phyloP scores from a whole-genome alignment of 1,140 invertebrate species.

The Lasioglossum baleicum region DNA sequence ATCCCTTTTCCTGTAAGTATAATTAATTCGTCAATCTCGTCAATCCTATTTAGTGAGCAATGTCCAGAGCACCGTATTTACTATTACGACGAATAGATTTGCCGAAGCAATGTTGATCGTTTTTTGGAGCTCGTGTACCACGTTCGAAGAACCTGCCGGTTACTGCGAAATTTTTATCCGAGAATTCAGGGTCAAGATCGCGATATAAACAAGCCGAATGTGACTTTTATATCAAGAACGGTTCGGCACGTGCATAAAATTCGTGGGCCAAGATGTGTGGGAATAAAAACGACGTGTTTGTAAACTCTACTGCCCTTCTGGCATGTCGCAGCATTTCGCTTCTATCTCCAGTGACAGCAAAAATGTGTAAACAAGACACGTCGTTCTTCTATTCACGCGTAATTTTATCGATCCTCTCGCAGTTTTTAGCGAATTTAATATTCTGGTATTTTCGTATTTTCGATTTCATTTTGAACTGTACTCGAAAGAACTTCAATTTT shows the following conservation, averaged over 20 bases:
- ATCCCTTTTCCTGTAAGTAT: too few relatives aligned
- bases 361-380: constrained; percentile 16
- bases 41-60: too few relatives aligned
- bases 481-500: too few relatives aligned
- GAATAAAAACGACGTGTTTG: constrained; percentile 46
- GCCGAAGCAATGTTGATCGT: too few relatives aligned
- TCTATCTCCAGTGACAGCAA: constrained; percentile 28
- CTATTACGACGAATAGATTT: too few relatives aligned
- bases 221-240: constrained; percentile 32
- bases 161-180: neutral
- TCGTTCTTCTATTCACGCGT: neutral
- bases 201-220: neutral
- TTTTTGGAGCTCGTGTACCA: too few relatives aligned
- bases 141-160: neutral
- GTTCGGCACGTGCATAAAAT: constrained; percentile 39
- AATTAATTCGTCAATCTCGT: too few relatives aligned
- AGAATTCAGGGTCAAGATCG: neutral
- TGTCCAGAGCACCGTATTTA: too few relatives aligned
- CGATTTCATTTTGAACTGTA: too few relatives aligned
- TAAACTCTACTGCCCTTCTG: constrained; percentile 41
- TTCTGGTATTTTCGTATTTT: too few relatives aligned
- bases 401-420: constrained; percentile 23
- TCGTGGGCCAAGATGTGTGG: neutral
- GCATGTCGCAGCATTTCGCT: constrained; percentile 11
- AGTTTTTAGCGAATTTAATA: too few relatives aligned